Percentiles rank a stretch among this genome's conserved stretches.
Conservation (phyloP, 2,797 vertebrate genomes). For the Heliangelus exortis region DNA sequence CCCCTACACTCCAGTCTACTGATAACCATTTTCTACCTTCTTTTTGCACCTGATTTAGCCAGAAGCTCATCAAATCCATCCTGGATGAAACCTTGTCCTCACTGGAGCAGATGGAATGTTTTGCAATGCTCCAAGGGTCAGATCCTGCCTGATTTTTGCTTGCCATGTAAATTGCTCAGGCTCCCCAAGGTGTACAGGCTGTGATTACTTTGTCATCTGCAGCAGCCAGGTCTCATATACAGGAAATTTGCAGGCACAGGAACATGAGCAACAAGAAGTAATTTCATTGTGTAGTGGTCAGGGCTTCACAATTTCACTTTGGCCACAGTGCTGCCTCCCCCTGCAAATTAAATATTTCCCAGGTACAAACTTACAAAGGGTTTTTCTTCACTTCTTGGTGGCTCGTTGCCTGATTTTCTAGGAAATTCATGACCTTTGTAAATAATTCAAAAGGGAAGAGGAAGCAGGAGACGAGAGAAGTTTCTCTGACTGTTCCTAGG, state of each 20-base stretch:
- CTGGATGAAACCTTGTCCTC: background rate
- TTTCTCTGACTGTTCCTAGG: background rate
- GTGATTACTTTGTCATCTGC: background rate
- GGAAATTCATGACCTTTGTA: background rate
- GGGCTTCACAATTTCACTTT: background rate
- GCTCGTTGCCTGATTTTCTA: background rate
- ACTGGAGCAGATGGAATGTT: background rate
- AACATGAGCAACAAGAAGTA: background rate
- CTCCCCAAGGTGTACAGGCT: background rate
- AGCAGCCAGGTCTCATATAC: background rate
- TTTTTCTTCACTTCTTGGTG: background rate
- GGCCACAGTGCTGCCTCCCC: background rate
- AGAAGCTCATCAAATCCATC: background rate
- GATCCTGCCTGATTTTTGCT: background rate
- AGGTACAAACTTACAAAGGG: background rate
- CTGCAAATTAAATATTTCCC: background rate
- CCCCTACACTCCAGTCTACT: background rate
- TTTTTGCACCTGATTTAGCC: background rate
- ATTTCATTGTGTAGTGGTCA: background rate
- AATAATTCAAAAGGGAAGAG: constrained; percentile 4
- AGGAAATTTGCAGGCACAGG: background rate
- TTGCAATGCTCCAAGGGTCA: background rate
- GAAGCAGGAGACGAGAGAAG: background rate
- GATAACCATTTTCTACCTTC: background rate
- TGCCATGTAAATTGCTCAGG: background rate